phyloP scores from a whole-genome alignment of 1,140 invertebrate genomes.

The Diplogasteroides magnus region DNA sequence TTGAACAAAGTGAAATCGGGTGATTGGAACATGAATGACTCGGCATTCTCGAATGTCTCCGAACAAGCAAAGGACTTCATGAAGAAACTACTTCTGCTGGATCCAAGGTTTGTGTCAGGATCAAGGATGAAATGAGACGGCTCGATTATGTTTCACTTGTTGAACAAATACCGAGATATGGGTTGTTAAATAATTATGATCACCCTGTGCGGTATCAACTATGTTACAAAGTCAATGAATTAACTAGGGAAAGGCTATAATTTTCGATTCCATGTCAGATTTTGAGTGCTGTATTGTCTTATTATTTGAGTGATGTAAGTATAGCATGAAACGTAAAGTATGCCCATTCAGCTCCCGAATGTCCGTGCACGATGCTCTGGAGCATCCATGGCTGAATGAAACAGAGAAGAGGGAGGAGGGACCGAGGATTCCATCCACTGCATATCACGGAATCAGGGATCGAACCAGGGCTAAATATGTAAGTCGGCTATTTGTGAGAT shows the following conservation, averaged over 20 bases:
- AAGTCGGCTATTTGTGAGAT: slow-evolving; percentile 40
- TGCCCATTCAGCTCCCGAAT: slow-evolving; percentile 96
- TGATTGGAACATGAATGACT: slow-evolving; percentile 96
- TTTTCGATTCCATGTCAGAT: too few relatives aligned
- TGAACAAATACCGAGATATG: background rate
- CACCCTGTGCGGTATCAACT: too few relatives aligned
- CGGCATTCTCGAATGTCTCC: slow-evolving; percentile 84
- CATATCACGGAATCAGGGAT: slow-evolving; percentile 80
- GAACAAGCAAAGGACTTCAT: slow-evolving; percentile 98
- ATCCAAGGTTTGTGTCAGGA: slow-evolving; percentile 53
- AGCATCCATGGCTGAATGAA: slow-evolving; percentile 84
- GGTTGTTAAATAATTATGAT: too few relatives aligned
- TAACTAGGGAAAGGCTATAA: too few relatives aligned
- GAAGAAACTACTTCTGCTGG: slow-evolving; percentile 78
- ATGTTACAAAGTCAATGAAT: too few relatives aligned
- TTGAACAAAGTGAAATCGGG: slow-evolving; percentile 88
- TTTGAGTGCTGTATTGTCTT: too few relatives aligned
- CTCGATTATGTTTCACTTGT: too few relatives aligned
- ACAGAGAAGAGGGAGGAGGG: slow-evolving; percentile 69
- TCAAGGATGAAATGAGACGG: background rate
- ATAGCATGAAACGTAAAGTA: too few relatives aligned
- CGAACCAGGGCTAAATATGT: slow-evolving; percentile 68
- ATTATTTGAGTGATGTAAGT: too few relatives aligned
- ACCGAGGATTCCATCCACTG: slow-evolving; percentile 70
- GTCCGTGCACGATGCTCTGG: slow-evolving; percentile 91